Evolutionary conservation across 2,797 vertebrate species (phyloP), one percentile per base, ranked within the genome.

Genomic region (Zonotrichia albicollis): DNA sequence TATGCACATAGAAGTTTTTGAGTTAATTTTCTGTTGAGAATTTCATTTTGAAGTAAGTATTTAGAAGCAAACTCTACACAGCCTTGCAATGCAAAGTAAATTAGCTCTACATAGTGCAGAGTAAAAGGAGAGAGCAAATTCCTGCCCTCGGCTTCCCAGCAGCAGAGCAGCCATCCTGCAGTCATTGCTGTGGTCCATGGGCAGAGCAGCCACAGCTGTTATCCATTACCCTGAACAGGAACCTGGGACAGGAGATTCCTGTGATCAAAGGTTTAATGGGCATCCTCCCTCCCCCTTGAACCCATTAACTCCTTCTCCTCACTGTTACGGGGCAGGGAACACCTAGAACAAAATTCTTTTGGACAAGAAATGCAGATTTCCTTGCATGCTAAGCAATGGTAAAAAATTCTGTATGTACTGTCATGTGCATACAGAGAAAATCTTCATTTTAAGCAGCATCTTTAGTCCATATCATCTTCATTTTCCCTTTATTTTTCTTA

Each of bases 161-260:
- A 82, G 32, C 82, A 91, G 80, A 93, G 80, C 91, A 96, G 82
- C 61, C 60, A 65, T 61, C 83, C 79, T 64, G 64, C 71, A 90
- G 32, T 57, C 65, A 46, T 77, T 72, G 32, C 64, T 66, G 66
- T 6, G 61, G 77, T 42, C 73, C 61, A 17, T 7, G 7, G 10
- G 86, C 92, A 83, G 30, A 80, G 86, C 71, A 87, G 65, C 36
- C 77, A 51, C 87, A 85, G 92, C 78, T 89, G 76, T 57, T 55
- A 27, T 4, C 65, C 46, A 45, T 55, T 53, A 83, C 34, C 65
- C 57, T 42, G 11, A 92, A 32, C 60, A 71, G 72, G 64, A 77
- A 45, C 67, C 76, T 89, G 42, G 77, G 78, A 60, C 68, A 83
- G n/a, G 51, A 83, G 71, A 75, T 57, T 51, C 38, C 71, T 42